A percentile compares a stretch with the other conserved stretches of the same genome.
These are phyloP conservation scores for Hemithea aestivaria DNA, from an alignment of 2,888 invertebrate genomes.

Conservation along the genomic window DNA sequence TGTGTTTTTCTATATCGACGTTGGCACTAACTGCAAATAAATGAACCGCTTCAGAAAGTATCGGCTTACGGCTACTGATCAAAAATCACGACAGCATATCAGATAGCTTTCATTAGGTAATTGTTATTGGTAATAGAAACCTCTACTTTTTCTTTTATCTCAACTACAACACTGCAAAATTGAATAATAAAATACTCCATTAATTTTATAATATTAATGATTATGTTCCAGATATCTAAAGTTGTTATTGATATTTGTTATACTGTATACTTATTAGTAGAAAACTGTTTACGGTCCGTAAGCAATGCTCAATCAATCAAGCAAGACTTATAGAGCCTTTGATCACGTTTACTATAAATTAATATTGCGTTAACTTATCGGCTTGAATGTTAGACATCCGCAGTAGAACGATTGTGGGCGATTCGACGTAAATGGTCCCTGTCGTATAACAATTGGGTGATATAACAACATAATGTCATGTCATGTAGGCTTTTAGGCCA, in stretches of 20 bases:
- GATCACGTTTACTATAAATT: conserved; percentile 13
- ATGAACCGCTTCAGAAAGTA: conserved; percentile 15
- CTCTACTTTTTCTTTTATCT: conserved; percentile 10
- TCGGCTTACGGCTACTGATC: conserved; percentile 7
- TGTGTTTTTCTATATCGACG: conserved; percentile 32
- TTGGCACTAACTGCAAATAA: conserved; percentile 15
- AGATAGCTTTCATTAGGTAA: conserved; percentile 21
- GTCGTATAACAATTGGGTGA: conserved; percentile 33
- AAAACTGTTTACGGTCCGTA: conserved; percentile 8
- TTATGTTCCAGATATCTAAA: too few species aligned
- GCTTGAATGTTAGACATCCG: conserved; percentile 20
- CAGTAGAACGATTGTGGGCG: conserved; percentile 34
- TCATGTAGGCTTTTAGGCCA: conserved; percentile 54
- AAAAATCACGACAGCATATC: conserved; percentile 21
- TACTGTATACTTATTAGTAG: background rate
- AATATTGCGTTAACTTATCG: conserved; percentile 13
- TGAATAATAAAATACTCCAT: too few species aligned
- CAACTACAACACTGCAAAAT: conserved; percentile 20
- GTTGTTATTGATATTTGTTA: too few species aligned
- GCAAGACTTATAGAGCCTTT: conserved; percentile 10
- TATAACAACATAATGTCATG: conserved; percentile 34
- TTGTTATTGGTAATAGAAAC: conserved; percentile 8
- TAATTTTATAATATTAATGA: too few species aligned
- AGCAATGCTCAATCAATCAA: conserved; percentile 12
- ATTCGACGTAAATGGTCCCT: conserved; percentile 26